These are phyloP conservation scores for Tinea trinotella DNA, from an alignment of 2,888 invertebrate genomes.

Conservation along the genomic window DNA sequence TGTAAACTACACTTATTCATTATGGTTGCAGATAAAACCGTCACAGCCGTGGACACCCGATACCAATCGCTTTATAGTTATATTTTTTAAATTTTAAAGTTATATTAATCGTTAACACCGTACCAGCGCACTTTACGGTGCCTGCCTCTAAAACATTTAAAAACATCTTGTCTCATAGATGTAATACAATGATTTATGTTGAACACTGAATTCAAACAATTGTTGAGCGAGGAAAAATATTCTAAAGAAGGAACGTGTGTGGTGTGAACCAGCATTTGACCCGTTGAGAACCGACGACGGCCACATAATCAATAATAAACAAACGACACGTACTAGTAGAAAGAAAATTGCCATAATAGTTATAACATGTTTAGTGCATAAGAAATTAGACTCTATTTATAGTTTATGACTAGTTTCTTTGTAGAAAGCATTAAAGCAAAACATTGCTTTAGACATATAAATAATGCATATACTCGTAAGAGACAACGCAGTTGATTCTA, in stretches of 20 bases:
- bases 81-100: no score
- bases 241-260: background rate
- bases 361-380: background rate
- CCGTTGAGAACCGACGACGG: background rate
- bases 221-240: background rate
- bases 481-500: background rate
- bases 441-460: no score
- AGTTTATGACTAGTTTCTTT: no score
- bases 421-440: no score
- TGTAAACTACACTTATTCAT: background rate
- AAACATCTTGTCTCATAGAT: no score
- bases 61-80: no score
- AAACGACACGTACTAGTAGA: background rate
- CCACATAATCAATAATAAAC: background rate
- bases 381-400: background rate
- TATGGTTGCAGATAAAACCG: background rate
- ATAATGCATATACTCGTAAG: no score
- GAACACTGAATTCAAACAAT: background rate
- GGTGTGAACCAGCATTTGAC: background rate
- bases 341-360: background rate
- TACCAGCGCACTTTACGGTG: no score
- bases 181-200: no score
- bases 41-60: constrained; percentile 13
- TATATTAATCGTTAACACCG: no score
- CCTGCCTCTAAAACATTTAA: no score